Evolutionary conservation across 2,113 vertebrate genomes (phyloP), one percentile per base, ranked within the genome.

Genomic region (Otis tarda): DNA sequence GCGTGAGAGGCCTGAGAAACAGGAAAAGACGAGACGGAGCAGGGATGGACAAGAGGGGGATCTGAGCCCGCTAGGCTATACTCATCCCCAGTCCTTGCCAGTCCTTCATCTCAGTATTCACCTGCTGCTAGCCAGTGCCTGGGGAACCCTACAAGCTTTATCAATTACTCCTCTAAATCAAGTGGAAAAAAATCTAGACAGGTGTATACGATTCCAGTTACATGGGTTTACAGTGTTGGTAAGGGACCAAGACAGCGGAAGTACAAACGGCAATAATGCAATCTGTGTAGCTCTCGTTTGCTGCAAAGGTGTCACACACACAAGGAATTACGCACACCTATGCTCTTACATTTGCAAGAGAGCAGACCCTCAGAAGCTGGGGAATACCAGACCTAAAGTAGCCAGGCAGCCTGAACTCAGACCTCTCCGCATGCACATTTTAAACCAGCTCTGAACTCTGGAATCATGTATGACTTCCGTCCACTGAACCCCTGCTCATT

Each of bases 181-280:
- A 81, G 64, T 23, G 53, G n/a, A 31, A 81, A 59, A 63, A 81
- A 39, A 18, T 14, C n/a, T 39, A 64, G 35, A 8, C 2, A 85
- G 39, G 65, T 69, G 23, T 20, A 25, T 28, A 27, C 41, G 81
- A 83, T 19, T 27, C 16, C 65, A 64, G 45, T 17, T 31, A 21
- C 3, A 4, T 1, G 37, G 35, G 56, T 61, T 60, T 19, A 16
- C 35, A 89, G 39, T 0, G 33, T 0, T n/a, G 61, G 65, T 27
- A 71, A 64, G 2, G 25, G 60, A 52, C 10, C 23, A 57, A 75
- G 80, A 70, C 57, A 78, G 52, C 6, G 1, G 12, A 35, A 50
- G 17, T 2, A 55, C 19, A 59, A 61, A 74, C 5, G 0, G 19
- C 28, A 41, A 10, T 7, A 49, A 33, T 0, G 2, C 74, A 27